These are phyloP conservation scores for Brachirus orientalis DNA, from an alignment of 2,113 vertebrate species.

Conservation along the genomic window DNA sequence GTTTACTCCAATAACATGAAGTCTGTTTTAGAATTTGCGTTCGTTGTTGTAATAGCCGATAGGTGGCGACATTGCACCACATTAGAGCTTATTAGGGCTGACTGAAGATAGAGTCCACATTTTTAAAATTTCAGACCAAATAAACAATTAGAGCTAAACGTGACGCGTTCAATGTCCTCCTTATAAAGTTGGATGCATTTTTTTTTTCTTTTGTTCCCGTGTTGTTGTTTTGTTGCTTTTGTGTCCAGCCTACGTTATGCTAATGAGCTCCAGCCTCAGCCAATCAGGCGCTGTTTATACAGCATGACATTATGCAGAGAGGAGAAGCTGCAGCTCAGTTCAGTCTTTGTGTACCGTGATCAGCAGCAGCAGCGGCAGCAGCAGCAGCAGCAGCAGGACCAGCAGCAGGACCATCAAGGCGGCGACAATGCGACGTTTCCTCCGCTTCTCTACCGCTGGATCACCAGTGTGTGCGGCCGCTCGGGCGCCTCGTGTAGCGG, in stretches of 20 bases:
- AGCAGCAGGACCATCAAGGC: background rate
- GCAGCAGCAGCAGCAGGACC: constrained; percentile 31
- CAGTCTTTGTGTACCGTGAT: constrained; percentile 69
- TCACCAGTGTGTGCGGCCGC: constrained; percentile 14
- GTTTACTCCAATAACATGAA: background rate
- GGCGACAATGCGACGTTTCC: constrained; percentile 56
- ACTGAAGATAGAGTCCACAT: background rate
- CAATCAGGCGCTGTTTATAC: constrained; percentile 56
- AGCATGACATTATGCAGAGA: constrained; percentile 36
- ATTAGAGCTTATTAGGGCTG: background rate
- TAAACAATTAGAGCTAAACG: no score
- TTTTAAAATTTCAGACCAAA: background rate
- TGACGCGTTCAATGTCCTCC: no score
- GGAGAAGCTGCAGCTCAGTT: constrained; percentile 37
- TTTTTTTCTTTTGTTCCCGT: constrained; percentile 27
- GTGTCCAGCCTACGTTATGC: constrained; percentile 40
- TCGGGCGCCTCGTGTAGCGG: background rate
- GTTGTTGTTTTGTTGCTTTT: background rate
- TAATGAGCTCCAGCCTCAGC: constrained; percentile 36
- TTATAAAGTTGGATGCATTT: no score
- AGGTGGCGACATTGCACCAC: constrained; percentile 57
- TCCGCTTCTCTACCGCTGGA: constrained; percentile 65
- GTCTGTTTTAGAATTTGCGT: background rate
- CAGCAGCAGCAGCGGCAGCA: constrained; percentile 37
- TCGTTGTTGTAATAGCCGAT: background rate